Evolutionary conservation across 1,140 invertebrate species (phyloP), one percentile per base, ranked within the genome.

Genomic region (Drosophila funebris): DNA sequence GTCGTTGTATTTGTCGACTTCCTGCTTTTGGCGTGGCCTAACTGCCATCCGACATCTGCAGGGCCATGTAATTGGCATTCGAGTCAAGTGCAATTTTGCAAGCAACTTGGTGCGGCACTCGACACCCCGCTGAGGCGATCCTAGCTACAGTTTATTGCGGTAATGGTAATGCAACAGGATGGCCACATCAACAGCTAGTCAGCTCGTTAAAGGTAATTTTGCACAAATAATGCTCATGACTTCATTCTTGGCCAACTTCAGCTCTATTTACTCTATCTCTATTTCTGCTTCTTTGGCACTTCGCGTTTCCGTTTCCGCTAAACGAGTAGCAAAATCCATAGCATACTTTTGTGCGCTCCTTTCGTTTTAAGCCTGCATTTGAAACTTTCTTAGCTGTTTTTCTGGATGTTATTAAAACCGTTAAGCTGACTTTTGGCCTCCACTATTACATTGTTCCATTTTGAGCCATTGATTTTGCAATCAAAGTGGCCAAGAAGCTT

Each of bases 181-280:
- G 62, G 76, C 64, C 73, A 37, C 36, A 37, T 16, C 16, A 7
- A 33, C 41, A 76, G 77, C 81, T 88, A 88, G 83, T 88, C 83
- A 88, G 83, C 83, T 88, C 83, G 83, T 88, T 88, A 88, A 88
- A 88, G 83, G 83, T 88, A 88, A 88, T 88, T 88, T 82, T 82
- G 83, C 78, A 78, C 83, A 88, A 88, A 88, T 88, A 88, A 88
- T 88, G 76, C 70, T 82, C 72, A 88, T 79, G 78, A 83, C 79
- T 83, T 72, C 62, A 88, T 87, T 71, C 64, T 44, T 27, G 20
- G 6, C 7, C 37, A 11, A 48, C 18, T 27, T 27, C 36, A 3
- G 9, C 6, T 24, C 22, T 43, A n/a, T 50, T 7, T 31, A n/a
- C 46, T 20, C 20, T n/a, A 53, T 44, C 13, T 41, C 24, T 13